Base-by-base conservation (phyloP, 2,888 invertebrate genomes). In the Cacoxenus indagator region DNA sequence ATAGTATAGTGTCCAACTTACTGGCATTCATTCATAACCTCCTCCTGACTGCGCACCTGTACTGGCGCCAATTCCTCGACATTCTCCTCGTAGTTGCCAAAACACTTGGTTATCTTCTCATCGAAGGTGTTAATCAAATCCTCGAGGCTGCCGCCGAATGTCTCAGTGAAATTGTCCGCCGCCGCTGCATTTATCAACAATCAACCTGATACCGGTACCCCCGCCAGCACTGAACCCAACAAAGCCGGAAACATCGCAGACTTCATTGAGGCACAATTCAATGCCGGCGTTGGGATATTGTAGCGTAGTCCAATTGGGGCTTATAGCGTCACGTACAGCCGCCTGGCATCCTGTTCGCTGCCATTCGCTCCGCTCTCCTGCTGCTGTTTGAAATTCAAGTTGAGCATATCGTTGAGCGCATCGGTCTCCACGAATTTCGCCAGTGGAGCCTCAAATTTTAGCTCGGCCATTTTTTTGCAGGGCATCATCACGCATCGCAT, bases 21-120 rank as follows among this genome's bases (percentile, higher is more conserved):
- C 99, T 99, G 99, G 94, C 98, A 98, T 91, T 99, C 98, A 90
- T 96, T 97, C 97, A 99, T 98, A 85, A 99, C 97, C 89, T 99
- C 99, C 89, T 99, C 99, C 89, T 99, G 98, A 66, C 95, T 95
- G 88, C 99, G 92, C 84, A 99, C 96, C 90, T 99, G 98, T 76
- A 99, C 97, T 31, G 99, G 85, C 67, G 99, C 99, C 86, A 99
- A 91, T 88, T 97, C 96, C 89, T 98, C 98, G 75, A 98, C 97
- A 80, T 96, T 96, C 87, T 98, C 97, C 88, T 97, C 97, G 86
- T 97, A 98, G 89, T 99, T 98, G 77, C 96, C 95, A 89, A 99
- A 98, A 90, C 98, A 99, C 90, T 97, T 96, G 68, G 97, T 98
- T 82, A 99, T 97, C 90, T 98, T 98, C 87, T 99, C 98, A 88